Percentiles rank a stretch among this genome's conserved stretches.
Evolutionary conservation across 2,888 invertebrate genomes (phyloP).

Genomic region (Latheticus oryzae): DNA sequence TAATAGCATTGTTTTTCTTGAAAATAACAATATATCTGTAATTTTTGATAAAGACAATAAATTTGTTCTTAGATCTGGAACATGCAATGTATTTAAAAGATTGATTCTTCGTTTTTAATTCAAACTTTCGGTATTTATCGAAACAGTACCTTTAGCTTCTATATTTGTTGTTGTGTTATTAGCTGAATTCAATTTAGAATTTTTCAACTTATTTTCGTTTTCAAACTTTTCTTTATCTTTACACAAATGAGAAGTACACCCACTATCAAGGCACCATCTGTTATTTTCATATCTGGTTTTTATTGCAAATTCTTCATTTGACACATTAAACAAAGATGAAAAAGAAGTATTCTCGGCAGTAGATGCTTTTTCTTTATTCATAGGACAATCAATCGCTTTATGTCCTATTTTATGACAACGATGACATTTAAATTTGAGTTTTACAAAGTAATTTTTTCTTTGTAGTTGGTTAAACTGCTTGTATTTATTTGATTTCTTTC

Average conservation of each 20-base stretch:
- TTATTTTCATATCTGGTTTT: no score
- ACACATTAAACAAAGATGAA: no score
- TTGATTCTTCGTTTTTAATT: no score
- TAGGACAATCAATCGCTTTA: no score
- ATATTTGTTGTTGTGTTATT: neutral
- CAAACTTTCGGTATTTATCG: neutral
- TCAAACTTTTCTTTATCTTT: neutral
- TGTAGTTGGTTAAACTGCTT: no score
- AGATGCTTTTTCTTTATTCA: no score
- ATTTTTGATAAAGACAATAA: conserved; percentile 4
- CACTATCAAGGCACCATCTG: conserved; percentile 11
- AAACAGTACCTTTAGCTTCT: neutral
- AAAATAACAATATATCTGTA: neutral
- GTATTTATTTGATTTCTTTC: no score
- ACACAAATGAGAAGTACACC: conserved; percentile 2
- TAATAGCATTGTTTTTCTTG: neutral
- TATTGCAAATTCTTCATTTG: no score
- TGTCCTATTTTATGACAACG: no score
- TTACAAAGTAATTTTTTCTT: no score
- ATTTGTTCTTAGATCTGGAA: conserved; percentile 8
- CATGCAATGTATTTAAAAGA: conserved; percentile 4
- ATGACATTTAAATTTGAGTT: no score
- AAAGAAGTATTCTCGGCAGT: no score
- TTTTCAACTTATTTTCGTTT: neutral
- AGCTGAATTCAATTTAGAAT: neutral